phyloP scores from a whole-genome alignment of 2,888 invertebrate species.

The Netelia fuscicornis region DNA sequence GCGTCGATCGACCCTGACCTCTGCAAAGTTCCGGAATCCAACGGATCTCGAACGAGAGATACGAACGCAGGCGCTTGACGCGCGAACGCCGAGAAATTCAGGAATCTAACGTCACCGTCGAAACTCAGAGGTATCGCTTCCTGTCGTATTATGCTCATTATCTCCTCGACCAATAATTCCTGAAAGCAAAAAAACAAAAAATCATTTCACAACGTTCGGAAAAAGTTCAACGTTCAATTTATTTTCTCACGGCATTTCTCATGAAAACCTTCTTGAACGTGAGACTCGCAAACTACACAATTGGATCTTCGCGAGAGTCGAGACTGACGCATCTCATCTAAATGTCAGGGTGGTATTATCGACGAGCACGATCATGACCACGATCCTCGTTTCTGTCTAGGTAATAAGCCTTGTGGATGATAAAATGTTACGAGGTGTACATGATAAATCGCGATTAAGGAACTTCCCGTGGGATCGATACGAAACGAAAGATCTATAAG shows the following conservation, averaged over 20 bases:
- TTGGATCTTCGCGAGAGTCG: slow-evolving; percentile 13
- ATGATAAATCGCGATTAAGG: background rate
- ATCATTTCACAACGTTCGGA: background rate
- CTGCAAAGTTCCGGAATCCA: slow-evolving; percentile 85
- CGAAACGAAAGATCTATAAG: background rate
- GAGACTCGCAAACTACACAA: slow-evolving; percentile 3
- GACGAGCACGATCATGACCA: slow-evolving; percentile 52
- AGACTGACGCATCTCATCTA: slow-evolving; percentile 27
- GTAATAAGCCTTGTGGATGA: background rate
- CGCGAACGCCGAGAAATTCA: slow-evolving; percentile 87
- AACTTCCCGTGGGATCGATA: background rate
- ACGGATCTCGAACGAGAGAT: slow-evolving; percentile 87
- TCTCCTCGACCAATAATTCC: slow-evolving; percentile 86
- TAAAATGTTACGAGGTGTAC: background rate
- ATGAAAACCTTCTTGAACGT: background rate
- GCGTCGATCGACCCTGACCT: slow-evolving; percentile 82
- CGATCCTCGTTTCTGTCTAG: slow-evolving; percentile 42
- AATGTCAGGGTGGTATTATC: slow-evolving; percentile 53
- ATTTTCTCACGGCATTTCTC: slow-evolving; percentile 59
- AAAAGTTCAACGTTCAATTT: background rate
- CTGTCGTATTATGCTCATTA: slow-evolving; percentile 85
- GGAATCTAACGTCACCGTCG: slow-evolving; percentile 87
- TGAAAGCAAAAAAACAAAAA: slow-evolving; percentile 75
- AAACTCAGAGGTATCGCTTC: slow-evolving; percentile 88
- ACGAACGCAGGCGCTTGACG: slow-evolving; percentile 87